Base-by-base conservation (phyloP, 2,797 vertebrate genomes). In the Miichthys miiuy region DNA sequence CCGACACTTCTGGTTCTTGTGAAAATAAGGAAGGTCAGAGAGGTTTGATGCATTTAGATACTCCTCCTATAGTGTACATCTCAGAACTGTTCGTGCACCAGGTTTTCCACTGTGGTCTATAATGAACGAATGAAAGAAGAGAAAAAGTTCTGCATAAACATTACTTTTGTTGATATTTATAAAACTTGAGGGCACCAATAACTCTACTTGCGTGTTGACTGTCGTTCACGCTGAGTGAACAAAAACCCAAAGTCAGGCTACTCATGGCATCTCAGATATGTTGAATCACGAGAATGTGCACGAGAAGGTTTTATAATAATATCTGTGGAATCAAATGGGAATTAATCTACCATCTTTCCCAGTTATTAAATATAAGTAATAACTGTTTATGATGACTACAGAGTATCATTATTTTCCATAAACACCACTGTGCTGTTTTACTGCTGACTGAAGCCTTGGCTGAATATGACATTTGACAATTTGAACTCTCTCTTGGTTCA, bases 401-500 rank as follows among this genome's bases (percentile, higher is more conserved):
- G 20, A 54, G 25, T 63, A 14, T 68, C 47, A 61, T 79, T 71
- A 18, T 6, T 52, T 38, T 46, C 54, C n/a, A 23, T 70, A 27
- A 55, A 79, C 62, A 18, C 20, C 44, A 2, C 17, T 50, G 6
- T 27, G 9, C 50, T 67, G 46, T 57, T 85, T 55, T 21, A 58
- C 47, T 8, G 13, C 58, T 17, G 38, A 67, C 65, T 50, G 67
- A 75, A 47, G 21, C 64, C 68, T 72, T 46, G 30, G 66, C 69
- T 71, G 50, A 74, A 77, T 75, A 34, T 72, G 80, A 80, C 66
- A 62, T 87, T 68, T 91, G 48, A 89, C 80, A 68, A 63, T 86
- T 69, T 85, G 78, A 79, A 34, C 30, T 79, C 70, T 92, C 74
- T 83, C 83, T 88, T 55, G 80, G 48, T 68, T 87, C 81, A 65